Base-by-base conservation (phyloP, 2,888 invertebrate species). In the Drosophila ustulata region DNA sequence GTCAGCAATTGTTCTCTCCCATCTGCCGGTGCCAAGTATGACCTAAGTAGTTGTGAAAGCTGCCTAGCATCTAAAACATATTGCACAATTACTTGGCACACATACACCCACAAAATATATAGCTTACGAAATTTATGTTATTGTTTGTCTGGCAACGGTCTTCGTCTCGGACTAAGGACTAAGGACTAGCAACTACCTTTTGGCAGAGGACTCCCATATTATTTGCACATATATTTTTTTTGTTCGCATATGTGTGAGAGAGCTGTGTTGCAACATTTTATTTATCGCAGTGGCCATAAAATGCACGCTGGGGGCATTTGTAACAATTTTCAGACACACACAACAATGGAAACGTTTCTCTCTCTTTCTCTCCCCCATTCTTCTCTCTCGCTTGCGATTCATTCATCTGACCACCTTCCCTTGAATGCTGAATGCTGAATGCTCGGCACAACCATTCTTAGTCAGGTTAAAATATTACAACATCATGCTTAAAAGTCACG, bases 401-500 rank as follows among this genome's bases (percentile, higher is more conserved):
- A 49, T 18, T 18, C 61, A 50, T 25, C n/a, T 63, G 32, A 26
- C 47, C 56, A 34, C 28, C 39, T 28, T 18, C 34, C 43, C 26
- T 13, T 57, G 49, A 62, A 37, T 37, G 71, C 50, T 58, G 53
- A 53, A 53, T 51, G 23, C 53, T 55, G 18, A 18, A 18, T 18
- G 18, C 18, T 18, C 30, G 8, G 23, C 55, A 43, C 13, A 46
- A 64, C 52, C 57, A 71, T 78, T 87, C 87, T 85, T 88, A 85
- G 85, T 83, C 88, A 79, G 77, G 88, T 86, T 86, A 86, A 86
- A 86, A 89, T 88, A 89, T 89, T 89, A 85, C 89, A 88, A 80
- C 89, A 88, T 90, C 89, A 88, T 88, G 89, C 89, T 89, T 81
- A 82, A 82, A 79, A 89, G 89, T 89, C 89, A 89, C 89, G 89